These are phyloP conservation scores for Drosophila oshimai DNA, from an alignment of 1,140 invertebrate genomes.

Conservation along the genomic window DNA sequence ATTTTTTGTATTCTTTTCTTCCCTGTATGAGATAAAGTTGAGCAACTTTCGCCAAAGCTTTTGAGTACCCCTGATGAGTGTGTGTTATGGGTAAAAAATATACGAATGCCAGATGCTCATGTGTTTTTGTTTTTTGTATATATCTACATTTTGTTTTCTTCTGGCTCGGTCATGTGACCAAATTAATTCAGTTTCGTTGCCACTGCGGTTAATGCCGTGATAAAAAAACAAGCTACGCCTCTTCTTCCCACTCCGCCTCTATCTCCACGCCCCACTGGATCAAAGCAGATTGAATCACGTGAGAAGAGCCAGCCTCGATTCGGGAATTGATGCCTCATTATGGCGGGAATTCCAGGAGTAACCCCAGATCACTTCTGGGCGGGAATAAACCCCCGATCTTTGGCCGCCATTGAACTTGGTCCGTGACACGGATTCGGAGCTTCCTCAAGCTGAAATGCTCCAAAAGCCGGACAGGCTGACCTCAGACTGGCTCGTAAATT, in stretches of 20 bases:
- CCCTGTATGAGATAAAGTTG: background rate
- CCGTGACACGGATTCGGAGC: constrained; percentile 58
- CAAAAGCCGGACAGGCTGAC: constrained; percentile 34
- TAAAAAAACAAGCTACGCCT: constrained; percentile 25
- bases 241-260: background rate
- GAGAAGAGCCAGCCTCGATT: constrained; percentile 22
- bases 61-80: constrained; percentile 28
- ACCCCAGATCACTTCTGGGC: background rate
- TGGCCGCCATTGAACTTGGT: constrained; percentile 58
- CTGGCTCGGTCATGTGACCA: constrained; percentile 64
- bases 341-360: background rate
- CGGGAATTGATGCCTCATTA: background rate
- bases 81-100: constrained; percentile 11
- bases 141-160: constrained; percentile 32
- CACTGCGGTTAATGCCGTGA: constrained; percentile 39
- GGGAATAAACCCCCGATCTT: background rate
- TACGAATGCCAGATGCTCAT: constrained; percentile 23
- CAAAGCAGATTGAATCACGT: constrained; percentile 39
- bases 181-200: constrained; percentile 57
- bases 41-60: background rate
- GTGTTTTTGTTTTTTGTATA: constrained; percentile 16
- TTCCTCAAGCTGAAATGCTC: constrained; percentile 24
- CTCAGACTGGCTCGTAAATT: constrained; percentile 42
- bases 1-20: background rate
- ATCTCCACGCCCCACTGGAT: background rate